These are phyloP conservation scores for Zingel zingel DNA, from an alignment of 2,113 vertebrate species.

Conservation along the genomic window DNA sequence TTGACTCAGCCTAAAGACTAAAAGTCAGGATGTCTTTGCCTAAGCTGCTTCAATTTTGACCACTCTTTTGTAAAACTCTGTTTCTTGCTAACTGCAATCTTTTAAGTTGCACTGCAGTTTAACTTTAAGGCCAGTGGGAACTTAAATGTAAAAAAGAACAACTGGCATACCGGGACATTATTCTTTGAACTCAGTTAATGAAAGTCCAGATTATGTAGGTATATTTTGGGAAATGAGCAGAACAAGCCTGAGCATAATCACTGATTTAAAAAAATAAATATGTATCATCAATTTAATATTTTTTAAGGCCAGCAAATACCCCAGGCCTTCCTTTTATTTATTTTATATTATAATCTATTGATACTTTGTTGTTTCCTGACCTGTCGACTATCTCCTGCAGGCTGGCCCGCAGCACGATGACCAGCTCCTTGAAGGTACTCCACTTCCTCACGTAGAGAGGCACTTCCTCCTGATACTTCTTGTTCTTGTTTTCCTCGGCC, in stretches of 20 bases:
- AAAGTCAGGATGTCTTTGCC: not conserved
- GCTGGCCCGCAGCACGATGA: constrained; percentile 91
- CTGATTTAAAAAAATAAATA: not conserved
- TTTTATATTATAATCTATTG: not conserved
- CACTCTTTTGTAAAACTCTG: not conserved
- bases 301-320: not conserved
- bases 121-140: not conserved
- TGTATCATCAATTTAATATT: too few relatives aligned
- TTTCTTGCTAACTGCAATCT: not conserved
- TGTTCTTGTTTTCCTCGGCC: constrained; percentile 90
- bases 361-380: constrained; percentile 67
- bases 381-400: constrained; percentile 96
- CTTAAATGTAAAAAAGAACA: not conserved
- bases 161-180: not conserved
- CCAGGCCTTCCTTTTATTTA: not conserved
- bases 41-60: not conserved
- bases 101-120: not conserved
- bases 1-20: too few relatives aligned
- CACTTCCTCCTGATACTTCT: constrained; percentile 93
- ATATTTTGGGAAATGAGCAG: not conserved
- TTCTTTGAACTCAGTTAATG: too few relatives aligned
- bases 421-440: constrained; percentile 93
- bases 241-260: not conserved
- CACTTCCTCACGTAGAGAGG: constrained; percentile 92
- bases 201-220: not conserved